Base-by-base conservation (phyloP, 1,140 invertebrate genomes). In the Pogonus chalceus region DNA sequence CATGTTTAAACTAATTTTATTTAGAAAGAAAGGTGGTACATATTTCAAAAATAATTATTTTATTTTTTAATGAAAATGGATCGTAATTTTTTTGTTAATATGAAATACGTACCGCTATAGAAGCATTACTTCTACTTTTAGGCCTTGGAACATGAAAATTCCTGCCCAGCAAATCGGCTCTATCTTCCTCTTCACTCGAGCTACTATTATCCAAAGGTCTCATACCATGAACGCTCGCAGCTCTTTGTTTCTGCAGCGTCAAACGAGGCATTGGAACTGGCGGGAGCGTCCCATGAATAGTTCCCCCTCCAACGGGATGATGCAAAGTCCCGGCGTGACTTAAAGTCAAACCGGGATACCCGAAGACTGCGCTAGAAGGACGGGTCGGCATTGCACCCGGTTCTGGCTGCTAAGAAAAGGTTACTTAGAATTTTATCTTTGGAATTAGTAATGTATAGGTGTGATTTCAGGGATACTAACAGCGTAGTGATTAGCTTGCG, bases 341-440 rank as follows among this genome's bases (percentile, higher is more conserved):
- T 54, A 68, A 57, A 0, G 63, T 56, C 20, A 69, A 50, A 35
- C 56, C 84, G 10, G 84, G 84, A 66, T 89, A 88, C 1, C 82
- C 84, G 64, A 88, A 89, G 76, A 89, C 79, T 0, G 85, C 85
- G 7, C 87, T 88, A n/a, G 85, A 85, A 0, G 86, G 85, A n/a
- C 87, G 69, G 0, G 87, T 87, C 7, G 80, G 79, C 70, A 75
- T 58, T n/a, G 74, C 62, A 46, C 82, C 77, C 50, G 85, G 78
- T 68, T 85, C 76, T 52, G 80, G 77, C 83, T 85, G 60, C 37
- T 9, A 52, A 39, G 21, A 23, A 49, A 43, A 52, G 26, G 26
- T 31, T 31, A 31, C 4, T n/a, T n/a, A n/a, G n/a, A n/a, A n/a
- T n/a, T n/a, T n/a, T n/a, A n/a, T n/a, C n/a, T 7, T 31, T 4